Percentiles rank a stretch among this genome's conserved stretches.
Conservation (phyloP, 2,113 vertebrate species). For the Mustela nigripes region DNA sequence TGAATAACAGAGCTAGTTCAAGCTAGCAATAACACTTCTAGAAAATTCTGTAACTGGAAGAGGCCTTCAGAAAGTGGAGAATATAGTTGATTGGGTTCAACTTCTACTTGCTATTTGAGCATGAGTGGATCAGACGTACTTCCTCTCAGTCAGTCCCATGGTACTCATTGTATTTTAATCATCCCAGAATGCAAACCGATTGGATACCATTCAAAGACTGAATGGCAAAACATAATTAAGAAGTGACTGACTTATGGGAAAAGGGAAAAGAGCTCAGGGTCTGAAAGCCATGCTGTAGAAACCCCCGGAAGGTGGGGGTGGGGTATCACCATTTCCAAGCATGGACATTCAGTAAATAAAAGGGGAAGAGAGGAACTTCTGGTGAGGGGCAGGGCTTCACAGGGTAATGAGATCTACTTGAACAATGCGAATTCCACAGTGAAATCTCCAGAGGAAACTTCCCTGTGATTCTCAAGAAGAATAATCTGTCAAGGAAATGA, state of each 20-base stretch:
- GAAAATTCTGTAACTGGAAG: neutral
- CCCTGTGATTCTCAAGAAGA: neutral
- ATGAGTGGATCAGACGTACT: neutral
- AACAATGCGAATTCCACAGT: neutral
- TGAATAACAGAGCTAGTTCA: neutral
- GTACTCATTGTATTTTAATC: neutral
- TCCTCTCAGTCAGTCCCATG: neutral
- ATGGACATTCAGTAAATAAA: slow-evolving; percentile 16
- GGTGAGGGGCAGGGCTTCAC: neutral
- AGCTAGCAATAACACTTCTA: neutral
- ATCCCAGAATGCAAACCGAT: neutral
- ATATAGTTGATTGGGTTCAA: neutral
- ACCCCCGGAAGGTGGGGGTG: slow-evolving; percentile 65
- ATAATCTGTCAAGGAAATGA: neutral
- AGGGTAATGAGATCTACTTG: neutral
- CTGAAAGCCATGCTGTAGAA: slow-evolving; percentile 29
- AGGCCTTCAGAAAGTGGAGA: neutral
- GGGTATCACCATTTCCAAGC: slow-evolving; percentile 51
- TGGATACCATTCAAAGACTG: neutral
- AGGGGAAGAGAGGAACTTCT: neutral
- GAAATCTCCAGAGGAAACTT: neutral
- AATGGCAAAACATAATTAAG: neutral
- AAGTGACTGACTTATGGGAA: neutral
- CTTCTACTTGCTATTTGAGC: neutral
- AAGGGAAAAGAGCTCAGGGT: neutral